Conservation (phyloP, 1,140 invertebrate species). For the Caerostris darwini region DNA sequence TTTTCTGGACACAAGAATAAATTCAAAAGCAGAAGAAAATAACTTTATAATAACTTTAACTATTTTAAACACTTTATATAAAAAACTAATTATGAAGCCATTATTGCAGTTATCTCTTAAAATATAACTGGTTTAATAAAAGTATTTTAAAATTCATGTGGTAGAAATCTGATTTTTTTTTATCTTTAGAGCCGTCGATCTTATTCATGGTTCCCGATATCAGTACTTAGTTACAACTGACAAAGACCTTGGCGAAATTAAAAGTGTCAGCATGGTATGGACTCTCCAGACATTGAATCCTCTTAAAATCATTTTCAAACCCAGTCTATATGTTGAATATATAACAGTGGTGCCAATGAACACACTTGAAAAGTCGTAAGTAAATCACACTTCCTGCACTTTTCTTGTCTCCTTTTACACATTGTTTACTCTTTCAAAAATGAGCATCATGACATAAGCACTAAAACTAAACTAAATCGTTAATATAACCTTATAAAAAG, state of each 20-base stretch:
- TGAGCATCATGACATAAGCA: too few species aligned
- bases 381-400: not conserved
- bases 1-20: too few species aligned
- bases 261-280: conserved; percentile 29
- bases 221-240: conserved; percentile 36
- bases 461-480: too few species aligned
- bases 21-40: too few species aligned
- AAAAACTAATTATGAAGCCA: too few species aligned
- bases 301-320: not conserved
- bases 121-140: too few species aligned
- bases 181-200: not conserved
- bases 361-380: conserved; percentile 51
- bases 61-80: too few species aligned
- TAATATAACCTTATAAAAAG: too few species aligned
- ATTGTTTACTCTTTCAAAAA: too few species aligned
- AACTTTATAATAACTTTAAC: too few species aligned
- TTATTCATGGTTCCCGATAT: conserved; percentile 35
- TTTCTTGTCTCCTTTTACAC: not conserved
- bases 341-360: conserved; percentile 51
- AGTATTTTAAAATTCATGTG: too few species aligned
- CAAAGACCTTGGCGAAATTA: conserved; percentile 44
- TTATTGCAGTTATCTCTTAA: too few species aligned
- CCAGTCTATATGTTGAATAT: conserved; percentile 38
- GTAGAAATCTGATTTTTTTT: not conserved
- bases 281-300: not conserved